Percentiles rank a stretch among this genome's conserved stretches.
phyloP scores from a whole-genome alignment of 1,140 invertebrate genomes.

The Halictus rubicundus region DNA sequence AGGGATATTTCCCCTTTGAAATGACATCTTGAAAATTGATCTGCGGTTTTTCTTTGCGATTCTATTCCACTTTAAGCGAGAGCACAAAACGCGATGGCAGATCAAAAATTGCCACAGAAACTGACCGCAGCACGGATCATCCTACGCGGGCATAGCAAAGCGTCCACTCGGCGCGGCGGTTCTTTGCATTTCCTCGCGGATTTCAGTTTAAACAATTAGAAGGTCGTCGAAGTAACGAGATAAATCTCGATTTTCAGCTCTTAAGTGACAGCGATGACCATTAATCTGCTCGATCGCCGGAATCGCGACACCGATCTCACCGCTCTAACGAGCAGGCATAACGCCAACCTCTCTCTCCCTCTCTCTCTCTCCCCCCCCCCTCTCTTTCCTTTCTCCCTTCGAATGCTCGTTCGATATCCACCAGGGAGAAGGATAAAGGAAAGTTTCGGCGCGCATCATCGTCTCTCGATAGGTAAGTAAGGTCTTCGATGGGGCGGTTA shows the following conservation, averaged over 20 bases:
- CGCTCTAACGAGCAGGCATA: slow-evolving; percentile 64
- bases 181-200: background rate
- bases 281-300: slow-evolving; percentile 63
- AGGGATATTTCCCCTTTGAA: too few species aligned
- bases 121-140: too few species aligned
- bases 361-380: background rate
- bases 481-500: slow-evolving; percentile 29
- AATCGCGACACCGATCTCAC: slow-evolving; percentile 65
- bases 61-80: too few species aligned
- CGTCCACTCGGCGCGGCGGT: background rate
- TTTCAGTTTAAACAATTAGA: slow-evolving; percentile 61
- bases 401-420: background rate
- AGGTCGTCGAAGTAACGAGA: slow-evolving; percentile 36
- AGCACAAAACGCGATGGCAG: too few species aligned
- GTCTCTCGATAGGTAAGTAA: slow-evolving; percentile 28
- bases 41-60: too few species aligned
- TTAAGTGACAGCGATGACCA: slow-evolving; percentile 67
- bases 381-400: background rate
- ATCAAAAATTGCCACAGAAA: too few species aligned
- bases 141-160: background rate
- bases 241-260: slow-evolving; percentile 64
- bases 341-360: slow-evolving; percentile 51
- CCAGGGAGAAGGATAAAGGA: background rate
- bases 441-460: slow-evolving; percentile 10
- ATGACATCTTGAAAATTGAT: too few species aligned